Evolutionary conservation across 2,113 vertebrate species (phyloP).

Genomic region (Osmerus mordax): DNA sequence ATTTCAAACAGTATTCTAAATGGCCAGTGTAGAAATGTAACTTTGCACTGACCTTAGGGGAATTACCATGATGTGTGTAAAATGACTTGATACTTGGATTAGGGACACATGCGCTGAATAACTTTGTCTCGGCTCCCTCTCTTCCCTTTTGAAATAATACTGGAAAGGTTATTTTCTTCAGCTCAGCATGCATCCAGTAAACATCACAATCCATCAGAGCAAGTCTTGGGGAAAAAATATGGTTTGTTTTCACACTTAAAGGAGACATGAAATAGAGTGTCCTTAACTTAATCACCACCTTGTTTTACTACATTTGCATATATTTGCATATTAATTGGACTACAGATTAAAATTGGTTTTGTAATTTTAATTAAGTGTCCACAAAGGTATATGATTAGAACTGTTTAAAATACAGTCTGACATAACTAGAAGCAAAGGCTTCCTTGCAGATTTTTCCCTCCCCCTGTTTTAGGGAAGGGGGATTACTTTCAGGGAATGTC

Average conservation of each 20-base stretch:
- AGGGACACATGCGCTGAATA: slow-evolving; percentile 12
- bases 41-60: slow-evolving; percentile 89
- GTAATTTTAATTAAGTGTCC: slow-evolving; percentile 99
- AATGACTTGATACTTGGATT: slow-evolving; percentile 77
- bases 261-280: slow-evolving; percentile 99
- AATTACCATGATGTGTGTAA: slow-evolving; percentile 80
- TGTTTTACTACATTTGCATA: slow-evolving; percentile 99
- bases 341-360: slow-evolving; percentile 99
- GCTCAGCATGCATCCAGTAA: slow-evolving; percentile 82
- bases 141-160: slow-evolving; percentile 41
- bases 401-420: slow-evolving; percentile 99
- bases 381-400: slow-evolving; percentile 99
- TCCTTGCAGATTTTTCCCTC: slow-evolving; percentile 84
- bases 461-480: slow-evolving; percentile 66
- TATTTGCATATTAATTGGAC: slow-evolving; percentile 99
- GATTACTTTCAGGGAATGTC: slow-evolving; percentile 98
- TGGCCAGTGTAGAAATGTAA: slow-evolving; percentile 85
- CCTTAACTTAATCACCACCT: slow-evolving; percentile 99
- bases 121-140: slow-evolving; percentile 12
- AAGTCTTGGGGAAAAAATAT: slow-evolving; percentile 81
- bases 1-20: slow-evolving; percentile 89
- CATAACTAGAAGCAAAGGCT: slow-evolving; percentile 95
- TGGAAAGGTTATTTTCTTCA: slow-evolving; percentile 55
- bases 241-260: slow-evolving; percentile 99
- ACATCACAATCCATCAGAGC: slow-evolving; percentile 96